Conservation (phyloP, 1,140 invertebrate genomes). For the Drosophila grimshawi region DNA sequence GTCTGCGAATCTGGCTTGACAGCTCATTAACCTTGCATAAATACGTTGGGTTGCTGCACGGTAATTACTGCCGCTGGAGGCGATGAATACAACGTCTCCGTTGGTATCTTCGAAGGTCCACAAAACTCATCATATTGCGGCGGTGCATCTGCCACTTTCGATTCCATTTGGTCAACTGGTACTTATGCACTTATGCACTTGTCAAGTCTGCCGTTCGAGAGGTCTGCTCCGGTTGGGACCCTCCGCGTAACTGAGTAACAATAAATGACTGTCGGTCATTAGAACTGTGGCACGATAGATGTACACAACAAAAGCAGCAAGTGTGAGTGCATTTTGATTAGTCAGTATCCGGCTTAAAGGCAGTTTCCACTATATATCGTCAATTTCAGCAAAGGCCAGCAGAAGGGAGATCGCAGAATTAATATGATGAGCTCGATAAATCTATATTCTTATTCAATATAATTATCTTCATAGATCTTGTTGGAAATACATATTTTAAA, state of each 20-base stretch:
- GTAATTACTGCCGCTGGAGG: not conserved
- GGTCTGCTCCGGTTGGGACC: constrained; percentile 15
- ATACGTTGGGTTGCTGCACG: constrained; percentile 34
- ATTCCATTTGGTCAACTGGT: too few species aligned
- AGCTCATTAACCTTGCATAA: constrained; percentile 30
- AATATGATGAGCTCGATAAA: too few species aligned
- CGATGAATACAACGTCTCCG: not conserved
- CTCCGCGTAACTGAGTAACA: constrained; percentile 13
- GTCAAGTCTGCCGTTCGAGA: not conserved
- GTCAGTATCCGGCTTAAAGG: not conserved
- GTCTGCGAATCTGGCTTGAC: not conserved
- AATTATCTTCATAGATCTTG: too few species aligned
- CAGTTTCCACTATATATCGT: too few species aligned
- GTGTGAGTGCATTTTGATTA: not conserved
- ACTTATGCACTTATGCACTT: not conserved
- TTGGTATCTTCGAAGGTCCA: constrained; percentile 34
- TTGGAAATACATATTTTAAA: too few species aligned
- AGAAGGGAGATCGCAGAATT: too few species aligned
- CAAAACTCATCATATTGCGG: constrained; percentile 40
- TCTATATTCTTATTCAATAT: too few species aligned
- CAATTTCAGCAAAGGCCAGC: not conserved
- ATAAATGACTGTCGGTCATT: not conserved
- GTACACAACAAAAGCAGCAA: not conserved
- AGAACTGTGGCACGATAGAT: not conserved
- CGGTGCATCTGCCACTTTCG: constrained; percentile 2